Evolutionary conservation across 2,113 vertebrate species (phyloP), one percentile per base, ranked within the genome.

Genomic region (Trematocara zebra): DNA sequence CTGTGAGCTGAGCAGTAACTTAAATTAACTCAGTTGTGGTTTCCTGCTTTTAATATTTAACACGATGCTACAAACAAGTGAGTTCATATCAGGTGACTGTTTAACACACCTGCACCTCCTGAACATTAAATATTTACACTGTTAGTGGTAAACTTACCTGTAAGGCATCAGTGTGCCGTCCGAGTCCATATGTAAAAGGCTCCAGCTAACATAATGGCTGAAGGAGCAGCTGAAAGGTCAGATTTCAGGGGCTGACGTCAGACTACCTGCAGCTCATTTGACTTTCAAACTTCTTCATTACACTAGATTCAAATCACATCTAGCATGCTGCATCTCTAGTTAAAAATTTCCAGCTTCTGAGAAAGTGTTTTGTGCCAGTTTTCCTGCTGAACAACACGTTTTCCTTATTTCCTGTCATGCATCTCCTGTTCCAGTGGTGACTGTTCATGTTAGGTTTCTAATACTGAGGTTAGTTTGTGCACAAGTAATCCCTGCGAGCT

Each of bases 261-360:
- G 10, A n/a, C 20, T 3, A 78, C 80, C 72, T 86, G 79, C 81
- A 74, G 82, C 74, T 82, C 26, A 93, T 93, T 92, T 93, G 89
- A 90, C 87, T 91, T 51, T 11, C 84, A 92, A 89, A 92, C 26
- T 5, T 31, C 74, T 26, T 28, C 57, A 83, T 67, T 74, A 61
- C 11, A 35, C 69, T 61, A 49, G 23, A 92, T 64, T 90, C 85
- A 90, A 92, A 90, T 90, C 47, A 17, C 2, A 12, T n/a, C 14
- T 40, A 86, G 40, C 18, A 17, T n/a, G 9, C 35, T n/a, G 10
- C 33, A 56, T 11, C 28, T 18, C 7, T 15, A 20, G 74, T 14
- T 9, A 23, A 2, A 23, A 5, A 20, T 17, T 9, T 23, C 23
- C 23, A 35, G 78, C 56, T 80, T 44, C 53, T 44, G 37, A 18